These are phyloP conservation scores for Xestia sexstrigata DNA, from an alignment of 2,888 invertebrate genomes.

Conservation along the genomic window DNA sequence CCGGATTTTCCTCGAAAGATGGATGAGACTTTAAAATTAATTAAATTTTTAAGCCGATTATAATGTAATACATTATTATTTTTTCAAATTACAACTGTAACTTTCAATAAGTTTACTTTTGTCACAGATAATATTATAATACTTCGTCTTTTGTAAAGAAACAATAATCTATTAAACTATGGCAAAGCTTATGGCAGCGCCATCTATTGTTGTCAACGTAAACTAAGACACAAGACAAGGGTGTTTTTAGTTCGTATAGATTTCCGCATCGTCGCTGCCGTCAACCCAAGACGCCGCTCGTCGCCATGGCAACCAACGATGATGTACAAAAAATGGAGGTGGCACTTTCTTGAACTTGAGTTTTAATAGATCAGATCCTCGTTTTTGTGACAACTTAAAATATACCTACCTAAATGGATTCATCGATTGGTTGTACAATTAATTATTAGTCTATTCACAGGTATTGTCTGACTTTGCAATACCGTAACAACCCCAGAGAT, in stretches of 20 bases:
- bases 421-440: neutral
- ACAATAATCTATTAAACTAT: neutral
- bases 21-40: conserved; percentile 12
- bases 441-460: neutral
- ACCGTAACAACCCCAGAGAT: neutral
- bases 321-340: conserved; percentile 9
- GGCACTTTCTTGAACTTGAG: neutral
- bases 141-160: neutral
- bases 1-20: conserved; percentile 8
- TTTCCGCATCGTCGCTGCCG: conserved; percentile 59
- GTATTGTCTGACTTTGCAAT: neutral
- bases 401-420: neutral
- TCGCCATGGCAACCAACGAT: conserved; percentile 53
- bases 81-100: neutral
- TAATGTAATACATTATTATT: neutral
- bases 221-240: conserved; percentile 47
- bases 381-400: neutral
- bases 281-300: conserved; percentile 31
- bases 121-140: no score
- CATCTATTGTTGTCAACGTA: conserved; percentile 43
- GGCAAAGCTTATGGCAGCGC: conserved; percentile 36
- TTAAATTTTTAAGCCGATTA: conserved; percentile 19
- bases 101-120: no score
- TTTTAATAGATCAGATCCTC: neutral
- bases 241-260: conserved; percentile 41